These are phyloP conservation scores for Artibeus jamaicensis DNA, from an alignment of 2,797 vertebrate species.

Conservation along the genomic window DNA sequence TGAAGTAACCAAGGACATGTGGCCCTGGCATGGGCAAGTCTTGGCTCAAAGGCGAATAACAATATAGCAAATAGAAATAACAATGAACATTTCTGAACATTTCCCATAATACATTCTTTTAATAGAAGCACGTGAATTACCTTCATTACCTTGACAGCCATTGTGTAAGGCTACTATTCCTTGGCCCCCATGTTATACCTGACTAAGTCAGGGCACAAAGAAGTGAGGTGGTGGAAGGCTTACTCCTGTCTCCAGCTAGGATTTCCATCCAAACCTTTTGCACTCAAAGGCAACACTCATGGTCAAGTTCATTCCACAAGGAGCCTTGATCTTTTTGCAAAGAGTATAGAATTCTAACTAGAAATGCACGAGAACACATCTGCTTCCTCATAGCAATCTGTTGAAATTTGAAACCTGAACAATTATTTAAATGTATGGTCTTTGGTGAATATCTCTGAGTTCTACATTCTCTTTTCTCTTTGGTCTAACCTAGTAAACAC, in stretches of 20 bases:
- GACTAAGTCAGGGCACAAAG: not conserved
- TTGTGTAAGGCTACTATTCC: not conserved
- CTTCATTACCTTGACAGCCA: not conserved
- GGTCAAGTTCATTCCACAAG: not conserved
- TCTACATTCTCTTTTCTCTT: not conserved
- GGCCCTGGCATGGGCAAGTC: accelerated
- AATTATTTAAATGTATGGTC: not conserved
- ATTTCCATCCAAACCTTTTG: not conserved
- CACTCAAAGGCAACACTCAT: not conserved
- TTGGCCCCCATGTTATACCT: not conserved
- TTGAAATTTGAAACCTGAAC: not conserved
- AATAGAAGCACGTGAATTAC: not conserved
- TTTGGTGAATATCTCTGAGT: not conserved
- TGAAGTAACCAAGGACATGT: not conserved
- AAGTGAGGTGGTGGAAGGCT: not conserved
- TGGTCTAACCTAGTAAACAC: not conserved
- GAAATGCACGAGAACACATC: not conserved
- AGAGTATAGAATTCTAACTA: not conserved
- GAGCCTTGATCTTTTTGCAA: not conserved
- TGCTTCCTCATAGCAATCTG: not conserved
- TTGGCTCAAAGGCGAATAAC: not conserved
- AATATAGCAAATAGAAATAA: not conserved
- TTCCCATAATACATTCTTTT: not conserved
- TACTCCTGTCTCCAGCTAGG: not conserved
- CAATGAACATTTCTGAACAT: not conserved